These are phyloP conservation scores for Actinemys pallida DNA, from an alignment of 2,113 vertebrate genomes.

Conservation along the genomic window DNA sequence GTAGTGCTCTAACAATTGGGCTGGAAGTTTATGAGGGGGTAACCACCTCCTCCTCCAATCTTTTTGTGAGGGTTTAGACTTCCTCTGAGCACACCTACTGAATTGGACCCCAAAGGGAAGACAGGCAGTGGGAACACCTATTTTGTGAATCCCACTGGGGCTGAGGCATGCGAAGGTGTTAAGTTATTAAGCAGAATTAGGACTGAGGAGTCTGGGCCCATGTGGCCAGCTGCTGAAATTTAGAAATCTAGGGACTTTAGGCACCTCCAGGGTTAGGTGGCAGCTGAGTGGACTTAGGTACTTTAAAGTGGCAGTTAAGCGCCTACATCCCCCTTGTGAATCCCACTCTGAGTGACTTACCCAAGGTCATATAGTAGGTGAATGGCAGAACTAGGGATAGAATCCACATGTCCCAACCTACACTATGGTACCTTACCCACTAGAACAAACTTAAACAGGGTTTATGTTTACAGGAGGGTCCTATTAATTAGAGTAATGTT, in stretches of 20 bases:
- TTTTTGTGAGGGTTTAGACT: neutral
- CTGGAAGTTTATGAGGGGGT: neutral
- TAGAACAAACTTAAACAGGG: neutral
- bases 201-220: neutral
- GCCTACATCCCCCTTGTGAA: neutral
- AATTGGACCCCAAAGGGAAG: neutral
- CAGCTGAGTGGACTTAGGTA: neutral
- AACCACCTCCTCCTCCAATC: neutral
- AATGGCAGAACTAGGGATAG: neutral
- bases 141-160: neutral
- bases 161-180: neutral
- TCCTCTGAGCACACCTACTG: neutral
- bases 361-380: neutral
- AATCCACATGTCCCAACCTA: neutral
- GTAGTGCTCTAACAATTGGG: neutral
- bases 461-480: neutral
- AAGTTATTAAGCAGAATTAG: neutral
- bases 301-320: neutral
- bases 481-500: neutral
- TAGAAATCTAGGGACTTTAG: neutral
- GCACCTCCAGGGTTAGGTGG: neutral
- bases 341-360: neutral
- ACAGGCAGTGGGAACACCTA: rapidly evolving
- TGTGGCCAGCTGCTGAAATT: neutral
- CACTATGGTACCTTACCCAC: neutral